Evolutionary conservation across 2,113 vertebrate species (phyloP).

Genomic region (Nyctibius bracteatus): DNA sequence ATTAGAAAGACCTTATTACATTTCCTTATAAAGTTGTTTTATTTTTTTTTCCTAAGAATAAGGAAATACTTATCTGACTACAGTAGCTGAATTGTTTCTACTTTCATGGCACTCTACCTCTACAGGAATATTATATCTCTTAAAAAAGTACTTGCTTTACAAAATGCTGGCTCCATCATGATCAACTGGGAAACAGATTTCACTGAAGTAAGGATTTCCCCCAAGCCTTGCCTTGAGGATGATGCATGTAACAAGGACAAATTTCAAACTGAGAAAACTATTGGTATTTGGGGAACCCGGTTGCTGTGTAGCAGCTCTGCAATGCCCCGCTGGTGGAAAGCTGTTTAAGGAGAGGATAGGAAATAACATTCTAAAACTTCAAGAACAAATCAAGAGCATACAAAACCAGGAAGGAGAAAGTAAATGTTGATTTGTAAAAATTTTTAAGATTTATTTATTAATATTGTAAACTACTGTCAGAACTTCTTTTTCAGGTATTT

Average conservation of each 20-base stretch:
- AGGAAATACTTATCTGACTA: background rate
- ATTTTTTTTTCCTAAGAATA: background rate
- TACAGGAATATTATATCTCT: background rate
- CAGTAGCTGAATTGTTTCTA: background rate
- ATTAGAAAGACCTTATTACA: background rate
- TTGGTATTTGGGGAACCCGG: fast-evolving
- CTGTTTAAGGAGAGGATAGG: background rate
- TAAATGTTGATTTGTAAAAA: background rate
- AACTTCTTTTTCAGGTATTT: background rate
- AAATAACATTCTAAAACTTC: background rate
- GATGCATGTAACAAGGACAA: background rate
- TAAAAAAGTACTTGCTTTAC: background rate
- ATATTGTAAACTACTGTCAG: background rate
- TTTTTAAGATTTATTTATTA: background rate
- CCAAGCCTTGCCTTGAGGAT: fast-evolving
- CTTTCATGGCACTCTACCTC: background rate
- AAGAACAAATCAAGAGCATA: background rate
- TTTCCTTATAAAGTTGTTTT: background rate
- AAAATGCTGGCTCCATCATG: background rate
- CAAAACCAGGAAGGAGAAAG: background rate
- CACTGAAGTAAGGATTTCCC: background rate
- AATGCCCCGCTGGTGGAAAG: background rate
- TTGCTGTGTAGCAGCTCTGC: background rate
- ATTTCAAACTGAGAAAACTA: background rate
- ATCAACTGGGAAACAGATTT: background rate